Conservation (phyloP, 2,888 invertebrate species). For the Melanchra persicariae region DNA sequence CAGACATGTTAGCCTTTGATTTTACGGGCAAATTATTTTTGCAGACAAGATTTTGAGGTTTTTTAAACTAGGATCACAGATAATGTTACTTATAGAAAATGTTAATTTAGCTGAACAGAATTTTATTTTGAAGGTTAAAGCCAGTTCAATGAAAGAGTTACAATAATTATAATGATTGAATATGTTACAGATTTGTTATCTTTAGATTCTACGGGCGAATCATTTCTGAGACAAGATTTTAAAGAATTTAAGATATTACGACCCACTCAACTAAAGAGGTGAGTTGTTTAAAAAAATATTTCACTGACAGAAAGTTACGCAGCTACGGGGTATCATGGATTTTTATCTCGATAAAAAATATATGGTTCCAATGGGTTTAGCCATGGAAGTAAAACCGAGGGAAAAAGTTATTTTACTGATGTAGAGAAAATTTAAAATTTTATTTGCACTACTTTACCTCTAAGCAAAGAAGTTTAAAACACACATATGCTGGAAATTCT, state of each 20-base stretch:
- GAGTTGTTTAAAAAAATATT: no score
- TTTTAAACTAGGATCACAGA: not conserved
- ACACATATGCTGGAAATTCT: not conserved
- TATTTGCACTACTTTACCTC: no score
- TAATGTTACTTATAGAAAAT: conserved; percentile 5
- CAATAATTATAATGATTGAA: not conserved
- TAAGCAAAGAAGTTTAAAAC: no score
- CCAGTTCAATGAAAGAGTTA: not conserved
- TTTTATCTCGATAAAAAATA: no score
- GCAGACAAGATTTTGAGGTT: not conserved
- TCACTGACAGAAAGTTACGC: no score
- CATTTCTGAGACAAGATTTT: not conserved
- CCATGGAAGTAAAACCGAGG: no score
- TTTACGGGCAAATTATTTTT: not conserved
- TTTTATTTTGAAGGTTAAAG: conserved; percentile 9
- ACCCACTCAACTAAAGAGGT: no score
- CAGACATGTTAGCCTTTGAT: not conserved
- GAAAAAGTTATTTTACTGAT: no score
- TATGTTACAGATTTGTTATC: not conserved
- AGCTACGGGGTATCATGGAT: no score
- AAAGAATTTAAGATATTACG: no score
- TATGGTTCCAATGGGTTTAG: no score
- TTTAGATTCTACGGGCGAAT: not conserved
- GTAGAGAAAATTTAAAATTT: no score
- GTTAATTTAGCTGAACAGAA: conserved; percentile 6